These are phyloP conservation scores for Drosophila sulfurigaster DNA, from an alignment of 1,140 invertebrate species.

Conservation along the genomic window DNA sequence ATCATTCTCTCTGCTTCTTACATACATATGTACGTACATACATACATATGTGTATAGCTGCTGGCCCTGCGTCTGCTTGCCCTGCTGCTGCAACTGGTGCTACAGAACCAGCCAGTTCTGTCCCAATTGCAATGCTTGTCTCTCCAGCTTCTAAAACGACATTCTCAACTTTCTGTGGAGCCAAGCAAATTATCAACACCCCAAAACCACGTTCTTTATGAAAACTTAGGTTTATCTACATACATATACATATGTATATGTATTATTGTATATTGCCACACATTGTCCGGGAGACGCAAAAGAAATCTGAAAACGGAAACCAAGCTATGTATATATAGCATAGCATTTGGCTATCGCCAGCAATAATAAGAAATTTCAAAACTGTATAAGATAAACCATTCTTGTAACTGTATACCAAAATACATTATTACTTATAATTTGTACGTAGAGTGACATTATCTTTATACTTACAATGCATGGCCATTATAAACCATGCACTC, in stretches of 20 bases:
- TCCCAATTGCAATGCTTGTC: slow-evolving; percentile 87
- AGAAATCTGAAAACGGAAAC: slow-evolving; percentile 8
- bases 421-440: too few species aligned
- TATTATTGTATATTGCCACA: background rate
- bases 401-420: too few species aligned
- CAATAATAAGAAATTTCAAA: slow-evolving; percentile 1
- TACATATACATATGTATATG: background rate
- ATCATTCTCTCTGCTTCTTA: background rate
- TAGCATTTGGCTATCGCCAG: background rate
- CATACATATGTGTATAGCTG: slow-evolving; percentile 55
- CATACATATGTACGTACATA: background rate
- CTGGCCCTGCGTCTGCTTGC: slow-evolving; percentile 87
- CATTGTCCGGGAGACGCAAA: background rate
- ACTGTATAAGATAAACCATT: too few species aligned
- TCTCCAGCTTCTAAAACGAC: slow-evolving; percentile 85
- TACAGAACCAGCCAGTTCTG: slow-evolving; percentile 88
- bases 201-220: background rate
- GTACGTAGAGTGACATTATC: too few species aligned
- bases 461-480: too few species aligned
- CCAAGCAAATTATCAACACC: background rate
- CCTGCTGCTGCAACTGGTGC: slow-evolving; percentile 88
- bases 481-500: too few species aligned
- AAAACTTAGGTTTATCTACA: background rate
- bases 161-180: background rate
- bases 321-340: background rate